Conservation (phyloP, 2,888 invertebrate genomes). For the Eurois occulta region DNA sequence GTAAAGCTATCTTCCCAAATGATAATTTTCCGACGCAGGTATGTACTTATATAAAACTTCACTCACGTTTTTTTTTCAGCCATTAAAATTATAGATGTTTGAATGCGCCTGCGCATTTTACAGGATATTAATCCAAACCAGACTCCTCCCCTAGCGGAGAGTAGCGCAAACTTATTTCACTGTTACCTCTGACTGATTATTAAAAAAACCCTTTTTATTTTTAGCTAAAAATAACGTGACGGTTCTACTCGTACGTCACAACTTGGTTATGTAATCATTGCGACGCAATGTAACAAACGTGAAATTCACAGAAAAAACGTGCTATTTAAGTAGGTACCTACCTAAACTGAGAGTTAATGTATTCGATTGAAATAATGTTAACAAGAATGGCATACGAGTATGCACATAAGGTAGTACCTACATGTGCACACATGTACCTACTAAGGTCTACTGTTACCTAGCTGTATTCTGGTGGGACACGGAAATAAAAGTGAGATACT, state of each 20-base stretch:
- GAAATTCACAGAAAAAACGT: slow-evolving; percentile 4
- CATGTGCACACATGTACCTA: neutral
- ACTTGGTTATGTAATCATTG: slow-evolving; percentile 24
- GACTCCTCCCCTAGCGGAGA: slow-evolving; percentile 16
- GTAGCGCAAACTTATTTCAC: slow-evolving; percentile 18
- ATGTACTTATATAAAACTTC: neutral
- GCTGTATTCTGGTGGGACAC: neutral
- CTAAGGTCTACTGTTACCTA: neutral
- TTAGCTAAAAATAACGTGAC: slow-evolving; percentile 1
- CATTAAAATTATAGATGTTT: neutral
- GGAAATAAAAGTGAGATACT: neutral
- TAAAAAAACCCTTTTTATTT: neutral
- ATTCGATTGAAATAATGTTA: slow-evolving; percentile 21
- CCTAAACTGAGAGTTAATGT: slow-evolving; percentile 12
- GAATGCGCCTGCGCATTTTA: slow-evolving; percentile 17
- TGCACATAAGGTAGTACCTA: neutral
- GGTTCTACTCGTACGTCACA: slow-evolving; percentile 6
- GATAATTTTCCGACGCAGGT: neutral
- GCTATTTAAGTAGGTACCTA: slow-evolving; percentile 12
- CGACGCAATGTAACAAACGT: slow-evolving; percentile 14
- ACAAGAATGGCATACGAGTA: neutral
- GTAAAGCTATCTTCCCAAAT: neutral
- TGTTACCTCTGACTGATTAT: neutral
- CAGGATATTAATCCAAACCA: neutral
- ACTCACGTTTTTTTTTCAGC: neutral